These are phyloP conservation scores for Procambarus virginalis DNA, from an alignment of 1,140 invertebrate genomes.

Conservation along the genomic window DNA sequence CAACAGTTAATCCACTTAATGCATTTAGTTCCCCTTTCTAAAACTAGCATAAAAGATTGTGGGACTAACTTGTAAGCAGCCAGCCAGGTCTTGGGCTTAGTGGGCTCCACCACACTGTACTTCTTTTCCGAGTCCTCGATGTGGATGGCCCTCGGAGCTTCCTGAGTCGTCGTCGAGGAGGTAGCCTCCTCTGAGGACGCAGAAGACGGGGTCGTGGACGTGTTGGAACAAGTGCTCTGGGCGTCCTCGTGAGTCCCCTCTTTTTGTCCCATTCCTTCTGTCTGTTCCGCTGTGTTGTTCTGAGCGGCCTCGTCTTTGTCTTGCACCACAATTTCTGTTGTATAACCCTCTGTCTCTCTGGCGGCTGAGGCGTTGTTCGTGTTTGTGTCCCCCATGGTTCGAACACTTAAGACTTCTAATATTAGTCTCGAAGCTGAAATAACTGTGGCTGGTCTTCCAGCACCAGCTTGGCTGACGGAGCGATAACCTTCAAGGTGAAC, in stretches of 20 bases:
- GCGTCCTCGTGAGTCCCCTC: constrained; percentile 3
- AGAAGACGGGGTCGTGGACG: background rate
- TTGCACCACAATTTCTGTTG: background rate
- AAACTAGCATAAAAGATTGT: background rate
- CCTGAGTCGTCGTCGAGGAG: background rate
- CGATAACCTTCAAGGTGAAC: background rate
- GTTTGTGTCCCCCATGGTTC: constrained; percentile 5
- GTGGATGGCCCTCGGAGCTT: constrained; percentile 20
- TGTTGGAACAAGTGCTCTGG: constrained; percentile 27
- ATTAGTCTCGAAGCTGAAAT: background rate
- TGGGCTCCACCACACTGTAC: constrained; percentile 40
- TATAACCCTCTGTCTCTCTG: background rate
- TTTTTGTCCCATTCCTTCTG: background rate
- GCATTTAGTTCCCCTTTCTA: too few relatives aligned
- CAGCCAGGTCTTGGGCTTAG: constrained; percentile 52
- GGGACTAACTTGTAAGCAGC: constrained; percentile 58
- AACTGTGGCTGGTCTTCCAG: background rate
- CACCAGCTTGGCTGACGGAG: background rate
- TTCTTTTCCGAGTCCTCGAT: constrained; percentile 54
- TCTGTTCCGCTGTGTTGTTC: background rate
- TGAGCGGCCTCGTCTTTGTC: background rate
- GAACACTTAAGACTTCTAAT: background rate
- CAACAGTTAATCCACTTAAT: too few relatives aligned
- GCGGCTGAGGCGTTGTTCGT: background rate
- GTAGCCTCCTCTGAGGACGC: background rate